Base-by-base conservation (phyloP, 1,140 invertebrate genomes). In the Lucilia sericata region DNA sequence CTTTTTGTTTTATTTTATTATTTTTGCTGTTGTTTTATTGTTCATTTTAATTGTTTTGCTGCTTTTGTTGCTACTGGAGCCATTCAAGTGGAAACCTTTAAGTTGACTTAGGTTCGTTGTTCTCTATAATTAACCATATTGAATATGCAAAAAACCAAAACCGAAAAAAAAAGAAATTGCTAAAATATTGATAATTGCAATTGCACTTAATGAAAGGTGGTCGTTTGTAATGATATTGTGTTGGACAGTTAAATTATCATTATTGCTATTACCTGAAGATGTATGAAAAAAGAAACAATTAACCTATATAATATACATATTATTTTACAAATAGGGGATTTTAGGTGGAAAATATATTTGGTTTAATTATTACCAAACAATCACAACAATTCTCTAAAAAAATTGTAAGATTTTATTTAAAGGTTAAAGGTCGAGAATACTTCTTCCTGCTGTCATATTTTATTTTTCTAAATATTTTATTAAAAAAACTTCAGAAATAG, bases 71-170 rank as follows among this genome's bases (percentile, higher is more conserved):
- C 51, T 60, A n/a, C 14, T 60, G 14, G 14, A n/a, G 55, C 55
- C 55, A 21, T 19, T 70, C 65, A 70, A 70, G 65, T 70, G 65
- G 65, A 70, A 70, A 70, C 19, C 65, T 70, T 70, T 70, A 70
- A 70, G 19, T 70, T 70, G 65, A 21, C 65, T 70, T 21, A 70
- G 65, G 65, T 19, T 70, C 65, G 21, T 70, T 70, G 65, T 70
- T 70, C 65, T 70, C 42, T 70, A 70, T 70, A 70, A 70, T 70
- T 70, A 70, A n/a, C 19, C 7, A 12, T 21, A 70, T 9, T 21
- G 19, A 70, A 70, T 70, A 70, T 70, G 65, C 65, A 70, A 25
- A 21, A 30, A 1, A 25, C 17, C 0, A 70, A 21, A 70, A 70
- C n/a, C 0, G 25, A 21, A 21, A 70, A 21, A 5, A 21, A 21